Evolutionary conservation across 2,888 invertebrate genomes (phyloP).

Genomic region (Microplitis manilae): DNA sequence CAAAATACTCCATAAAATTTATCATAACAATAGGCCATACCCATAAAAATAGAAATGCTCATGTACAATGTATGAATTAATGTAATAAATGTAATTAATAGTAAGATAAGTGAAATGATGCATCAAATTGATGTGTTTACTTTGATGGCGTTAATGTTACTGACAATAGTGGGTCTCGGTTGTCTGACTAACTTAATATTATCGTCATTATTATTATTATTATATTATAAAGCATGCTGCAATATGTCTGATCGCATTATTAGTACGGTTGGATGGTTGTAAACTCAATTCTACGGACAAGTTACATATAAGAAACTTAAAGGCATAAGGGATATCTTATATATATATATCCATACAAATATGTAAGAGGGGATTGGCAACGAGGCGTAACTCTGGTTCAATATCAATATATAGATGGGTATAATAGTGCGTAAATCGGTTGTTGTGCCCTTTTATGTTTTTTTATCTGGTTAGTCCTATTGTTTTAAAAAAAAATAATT

Average conservation of each 20-base stretch:
- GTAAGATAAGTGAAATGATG: constrained; percentile 11
- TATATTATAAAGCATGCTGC: background rate
- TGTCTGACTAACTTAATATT: background rate
- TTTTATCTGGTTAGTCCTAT: background rate
- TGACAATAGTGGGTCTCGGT: constrained; percentile 17
- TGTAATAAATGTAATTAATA: background rate
- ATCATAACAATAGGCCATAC: too few species aligned
- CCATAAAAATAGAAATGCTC: constrained; percentile 29
- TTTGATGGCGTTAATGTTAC: background rate
- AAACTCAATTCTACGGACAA: constrained; percentile 24
- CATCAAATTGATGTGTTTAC: constrained; percentile 5
- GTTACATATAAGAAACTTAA: background rate
- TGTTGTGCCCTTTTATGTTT: background rate
- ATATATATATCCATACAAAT: background rate
- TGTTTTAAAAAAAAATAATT: too few species aligned
- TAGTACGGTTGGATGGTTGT: constrained; percentile 23
- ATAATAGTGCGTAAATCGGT: constrained; percentile 35
- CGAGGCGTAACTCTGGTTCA: constrained; percentile 22
- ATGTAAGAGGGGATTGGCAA: constrained; percentile 1
- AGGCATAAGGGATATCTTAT: constrained; percentile 4
- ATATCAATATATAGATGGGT: background rate
- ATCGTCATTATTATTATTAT: background rate
- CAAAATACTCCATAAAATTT: too few species aligned
- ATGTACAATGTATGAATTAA: background rate
- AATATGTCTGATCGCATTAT: constrained; percentile 22